Percentiles rank a stretch among this genome's conserved stretches.
Conservation (phyloP, 1,140 invertebrate genomes). For the Chlorops oryzae region DNA sequence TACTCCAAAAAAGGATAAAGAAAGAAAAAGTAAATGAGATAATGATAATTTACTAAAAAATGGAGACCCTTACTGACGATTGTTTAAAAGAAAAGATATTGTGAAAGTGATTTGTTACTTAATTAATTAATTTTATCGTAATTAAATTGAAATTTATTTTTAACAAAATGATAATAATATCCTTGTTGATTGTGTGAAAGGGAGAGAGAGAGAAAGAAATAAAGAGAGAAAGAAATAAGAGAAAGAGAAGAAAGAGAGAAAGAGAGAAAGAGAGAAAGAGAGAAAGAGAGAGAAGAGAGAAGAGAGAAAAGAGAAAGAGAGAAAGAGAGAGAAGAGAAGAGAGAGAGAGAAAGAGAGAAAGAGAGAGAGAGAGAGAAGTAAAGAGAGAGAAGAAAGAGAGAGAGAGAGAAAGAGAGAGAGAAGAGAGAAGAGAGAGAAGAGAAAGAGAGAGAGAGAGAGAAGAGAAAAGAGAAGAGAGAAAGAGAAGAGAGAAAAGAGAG, state of each 20-base stretch:
- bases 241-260: slow-evolving; percentile 13
- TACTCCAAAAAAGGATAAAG: too few relatives aligned
- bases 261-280: neutral
- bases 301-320: slow-evolving; percentile 30
- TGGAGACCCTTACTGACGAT: too few relatives aligned
- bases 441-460: neutral
- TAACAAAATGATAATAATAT: too few relatives aligned
- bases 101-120: too few relatives aligned
- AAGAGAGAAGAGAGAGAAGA: neutral
- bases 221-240: slow-evolving; percentile 3
- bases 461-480: slow-evolving; percentile 13
- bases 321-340: slow-evolving; percentile 44
- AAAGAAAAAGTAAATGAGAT: too few relatives aligned
- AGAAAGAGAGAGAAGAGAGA: slow-evolving; percentile 23
- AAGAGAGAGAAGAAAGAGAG: slow-evolving; percentile 4
- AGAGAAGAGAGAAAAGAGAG: slow-evolving; percentile 13
- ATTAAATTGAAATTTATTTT: too few relatives aligned
- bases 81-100: too few relatives aligned
- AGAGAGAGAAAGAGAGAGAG: neutral
- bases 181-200: neutral
- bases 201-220: neutral
- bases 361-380: neutral
- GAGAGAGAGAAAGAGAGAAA: slow-evolving; percentile 30
- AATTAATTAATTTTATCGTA: too few relatives aligned
- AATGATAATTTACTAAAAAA: too few relatives aligned